Evolutionary conservation across 2,888 invertebrate species (phyloP).

Genomic region (Megaustenia siamemsis): DNA sequence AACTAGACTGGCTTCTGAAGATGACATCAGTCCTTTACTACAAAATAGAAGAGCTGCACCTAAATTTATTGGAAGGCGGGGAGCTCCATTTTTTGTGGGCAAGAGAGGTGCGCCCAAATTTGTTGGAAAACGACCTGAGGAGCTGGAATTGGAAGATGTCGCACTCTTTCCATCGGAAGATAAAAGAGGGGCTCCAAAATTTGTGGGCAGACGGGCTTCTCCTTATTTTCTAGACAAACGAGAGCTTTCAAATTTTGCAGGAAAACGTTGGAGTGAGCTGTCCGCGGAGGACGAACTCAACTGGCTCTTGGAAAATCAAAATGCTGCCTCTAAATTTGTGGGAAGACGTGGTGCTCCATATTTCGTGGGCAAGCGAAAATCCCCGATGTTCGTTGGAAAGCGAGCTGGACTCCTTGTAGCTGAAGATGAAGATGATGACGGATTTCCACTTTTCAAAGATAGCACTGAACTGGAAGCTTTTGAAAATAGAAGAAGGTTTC

Average conservation of each 20-base stretch:
- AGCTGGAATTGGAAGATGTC: neutral
- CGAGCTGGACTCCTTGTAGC: neutral
- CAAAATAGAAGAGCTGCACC: neutral
- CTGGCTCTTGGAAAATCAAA: slow-evolving; percentile 3
- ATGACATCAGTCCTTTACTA: neutral
- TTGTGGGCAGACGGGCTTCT: slow-evolving; percentile 27
- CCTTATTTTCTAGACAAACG: slow-evolving; percentile 38
- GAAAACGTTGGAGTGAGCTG: neutral
- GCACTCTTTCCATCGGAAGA: neutral
- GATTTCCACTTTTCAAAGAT: too few relatives aligned
- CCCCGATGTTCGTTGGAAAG: slow-evolving; percentile 34
- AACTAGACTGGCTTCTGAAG: neutral
- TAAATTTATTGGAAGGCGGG: slow-evolving; percentile 6
- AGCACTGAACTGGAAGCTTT: too few relatives aligned
- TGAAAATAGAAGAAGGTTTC: too few relatives aligned
- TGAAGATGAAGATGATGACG: neutral
- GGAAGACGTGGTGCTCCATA: slow-evolving; percentile 11
- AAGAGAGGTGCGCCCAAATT: slow-evolving; percentile 18
- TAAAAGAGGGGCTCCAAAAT: slow-evolving; percentile 22
- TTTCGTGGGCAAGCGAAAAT: slow-evolving; percentile 24
- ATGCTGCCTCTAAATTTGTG: slow-evolving; percentile 5
- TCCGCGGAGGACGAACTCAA: neutral
- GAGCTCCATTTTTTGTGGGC: slow-evolving; percentile 26
- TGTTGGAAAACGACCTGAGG: slow-evolving; percentile 8
- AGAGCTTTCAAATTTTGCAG: neutral